Conservation (phyloP, 1,140 invertebrate genomes). For the Achroia grisella region DNA sequence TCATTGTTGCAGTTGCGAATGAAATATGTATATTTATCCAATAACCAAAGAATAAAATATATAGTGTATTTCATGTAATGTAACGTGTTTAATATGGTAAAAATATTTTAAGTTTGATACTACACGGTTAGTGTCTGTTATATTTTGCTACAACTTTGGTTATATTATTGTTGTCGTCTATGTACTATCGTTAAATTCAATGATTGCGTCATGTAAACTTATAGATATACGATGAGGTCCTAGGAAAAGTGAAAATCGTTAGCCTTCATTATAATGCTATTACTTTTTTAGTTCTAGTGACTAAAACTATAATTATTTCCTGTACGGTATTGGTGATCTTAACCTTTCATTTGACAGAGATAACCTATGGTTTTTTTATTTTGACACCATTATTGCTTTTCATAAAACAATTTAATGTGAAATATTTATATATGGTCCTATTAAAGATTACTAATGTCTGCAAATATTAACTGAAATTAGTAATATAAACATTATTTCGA, state of each 20-base stretch:
- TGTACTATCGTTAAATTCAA: slow-evolving; percentile 58
- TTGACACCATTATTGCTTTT: slow-evolving; percentile 66
- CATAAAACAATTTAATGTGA: slow-evolving; percentile 7
- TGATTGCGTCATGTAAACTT: slow-evolving; percentile 70
- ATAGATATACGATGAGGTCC: slow-evolving; percentile 35
- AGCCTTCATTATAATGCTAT: neutral
- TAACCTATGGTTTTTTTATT: slow-evolving; percentile 52
- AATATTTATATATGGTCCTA: too few relatives aligned
- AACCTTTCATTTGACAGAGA: slow-evolving; percentile 62
- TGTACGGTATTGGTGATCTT: slow-evolving; percentile 18
- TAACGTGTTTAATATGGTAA: slow-evolving; percentile 16
- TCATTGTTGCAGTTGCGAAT: slow-evolving; percentile 15
- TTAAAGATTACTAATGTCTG: too few relatives aligned
- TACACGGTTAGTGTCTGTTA: slow-evolving; percentile 17
- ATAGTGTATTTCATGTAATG: neutral
- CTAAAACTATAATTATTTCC: neutral
- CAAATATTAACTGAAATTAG: too few relatives aligned
- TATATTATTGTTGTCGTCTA: slow-evolving; percentile 59
- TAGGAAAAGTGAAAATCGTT: slow-evolving; percentile 21
- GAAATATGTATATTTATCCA: slow-evolving; percentile 47
- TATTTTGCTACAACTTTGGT: slow-evolving; percentile 30
- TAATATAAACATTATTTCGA: too few relatives aligned
- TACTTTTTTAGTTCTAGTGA: too few relatives aligned
- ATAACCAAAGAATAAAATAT: slow-evolving; percentile 32
- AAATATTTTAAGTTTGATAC: slow-evolving; percentile 10